phyloP scores from a whole-genome alignment of 2,113 vertebrate species.

The Coryphaenoides rupestris region DNA sequence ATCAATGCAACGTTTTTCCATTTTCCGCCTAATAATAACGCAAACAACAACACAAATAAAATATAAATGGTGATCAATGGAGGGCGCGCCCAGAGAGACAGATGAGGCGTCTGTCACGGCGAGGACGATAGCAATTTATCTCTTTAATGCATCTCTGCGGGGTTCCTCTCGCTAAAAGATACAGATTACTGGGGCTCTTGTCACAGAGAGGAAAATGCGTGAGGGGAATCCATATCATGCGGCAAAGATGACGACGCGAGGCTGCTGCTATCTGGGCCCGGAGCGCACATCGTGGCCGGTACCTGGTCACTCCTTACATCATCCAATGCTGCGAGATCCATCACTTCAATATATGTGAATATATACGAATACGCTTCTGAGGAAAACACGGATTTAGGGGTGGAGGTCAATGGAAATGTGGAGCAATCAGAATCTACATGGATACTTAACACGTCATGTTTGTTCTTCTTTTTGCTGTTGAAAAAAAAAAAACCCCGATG shows the following conservation, averaged over 20 bases:
- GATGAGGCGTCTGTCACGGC: constrained; percentile 79
- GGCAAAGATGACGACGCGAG: constrained; percentile 63
- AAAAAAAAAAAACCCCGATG: no score
- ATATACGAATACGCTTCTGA: background rate
- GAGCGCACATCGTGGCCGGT: constrained; percentile 57
- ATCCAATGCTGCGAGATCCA: constrained; percentile 27
- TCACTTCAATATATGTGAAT: no score
- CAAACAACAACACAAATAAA: constrained; percentile 76
- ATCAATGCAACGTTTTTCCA: constrained; percentile 76
- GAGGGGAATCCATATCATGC: constrained; percentile 69
- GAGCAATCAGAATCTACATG: background rate
- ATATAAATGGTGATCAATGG: constrained; percentile 83
- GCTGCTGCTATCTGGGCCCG: constrained; percentile 54
- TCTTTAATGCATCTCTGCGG: constrained; percentile 81
- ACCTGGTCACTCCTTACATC: constrained; percentile 47
- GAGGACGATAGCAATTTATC: constrained; percentile 81
- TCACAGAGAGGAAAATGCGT: constrained; percentile 67
- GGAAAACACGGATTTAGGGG: background rate
- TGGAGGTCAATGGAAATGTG: constrained; percentile 10
- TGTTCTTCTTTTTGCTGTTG: background rate
- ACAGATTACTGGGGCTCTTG: constrained; percentile 75
- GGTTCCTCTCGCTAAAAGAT: constrained; percentile 78
- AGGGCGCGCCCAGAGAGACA: constrained; percentile 76
- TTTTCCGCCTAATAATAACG: constrained; percentile 76
- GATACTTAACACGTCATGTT: constrained; percentile 5